Evolutionary conservation across 2,797 vertebrate genomes (phyloP).

Genomic region (Yasuhikotakia modesta): DNA sequence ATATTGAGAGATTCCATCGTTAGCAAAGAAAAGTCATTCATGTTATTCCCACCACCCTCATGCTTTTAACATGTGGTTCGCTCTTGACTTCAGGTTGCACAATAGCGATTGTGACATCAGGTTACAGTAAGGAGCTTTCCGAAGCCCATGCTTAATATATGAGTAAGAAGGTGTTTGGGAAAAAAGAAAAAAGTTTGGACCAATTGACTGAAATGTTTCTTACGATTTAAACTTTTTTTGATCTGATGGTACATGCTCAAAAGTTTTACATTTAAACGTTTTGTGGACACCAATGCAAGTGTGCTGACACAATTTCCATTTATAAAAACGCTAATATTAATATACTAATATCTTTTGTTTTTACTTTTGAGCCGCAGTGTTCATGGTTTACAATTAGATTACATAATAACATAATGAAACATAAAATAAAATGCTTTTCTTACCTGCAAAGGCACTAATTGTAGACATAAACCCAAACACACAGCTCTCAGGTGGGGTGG

Average conservation of each 20-base stretch:
- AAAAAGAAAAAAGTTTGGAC: not conserved
- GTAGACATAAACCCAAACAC: conserved; percentile 95
- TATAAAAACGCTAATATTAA: too few species aligned
- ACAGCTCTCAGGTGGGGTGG: conserved; percentile 89
- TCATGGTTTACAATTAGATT: too few species aligned
- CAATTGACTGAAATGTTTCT: too few species aligned
- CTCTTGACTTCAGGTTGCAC: not conserved
- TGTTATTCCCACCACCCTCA: not conserved
- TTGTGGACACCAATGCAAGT: too few species aligned
- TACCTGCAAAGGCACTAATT: conserved; percentile 89
- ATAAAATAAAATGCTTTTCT: conserved; percentile 47
- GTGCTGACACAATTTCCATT: too few species aligned
- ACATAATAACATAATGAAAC: not conserved
- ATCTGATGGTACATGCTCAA: too few species aligned
- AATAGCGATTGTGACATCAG: conserved; percentile 29
- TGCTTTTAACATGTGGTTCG: not conserved
- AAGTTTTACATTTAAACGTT: too few species aligned
- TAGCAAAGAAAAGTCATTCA: conserved; percentile 11
- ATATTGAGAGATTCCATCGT: conserved; percentile 21
- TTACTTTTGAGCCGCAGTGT: too few species aligned
- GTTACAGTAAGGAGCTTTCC: not conserved
- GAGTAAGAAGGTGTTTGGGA: not conserved
- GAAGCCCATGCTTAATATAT: not conserved
- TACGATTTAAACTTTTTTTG: too few species aligned
- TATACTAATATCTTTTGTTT: too few species aligned